phyloP scores from a whole-genome alignment of 2,797 vertebrate species.

The Gadopsis marmoratus region DNA sequence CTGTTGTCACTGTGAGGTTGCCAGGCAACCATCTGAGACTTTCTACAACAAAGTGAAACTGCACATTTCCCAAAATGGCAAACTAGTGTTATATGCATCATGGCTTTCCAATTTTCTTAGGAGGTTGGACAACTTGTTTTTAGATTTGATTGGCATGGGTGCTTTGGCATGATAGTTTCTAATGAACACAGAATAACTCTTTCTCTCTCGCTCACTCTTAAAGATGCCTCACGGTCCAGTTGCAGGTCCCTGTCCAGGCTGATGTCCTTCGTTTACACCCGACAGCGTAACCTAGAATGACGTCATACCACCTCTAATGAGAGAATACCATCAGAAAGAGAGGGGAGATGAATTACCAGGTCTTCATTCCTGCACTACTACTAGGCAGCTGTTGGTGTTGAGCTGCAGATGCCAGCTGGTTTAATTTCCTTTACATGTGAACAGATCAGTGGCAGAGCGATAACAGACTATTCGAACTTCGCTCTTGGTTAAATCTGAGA shows the following conservation, averaged over 20 bases:
- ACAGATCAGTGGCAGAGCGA: background rate
- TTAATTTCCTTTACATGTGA: slow-evolving; percentile 1
- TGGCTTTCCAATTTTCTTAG: background rate
- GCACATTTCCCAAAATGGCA: background rate
- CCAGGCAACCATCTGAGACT: background rate
- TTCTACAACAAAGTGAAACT: background rate
- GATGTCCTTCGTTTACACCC: background rate
- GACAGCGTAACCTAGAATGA: background rate
- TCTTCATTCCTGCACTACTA: no score
- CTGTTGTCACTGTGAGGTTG: slow-evolving; percentile 5
- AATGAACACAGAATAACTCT: no score
- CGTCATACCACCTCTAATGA: background rate
- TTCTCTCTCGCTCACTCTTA: background rate
- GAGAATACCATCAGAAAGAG: background rate
- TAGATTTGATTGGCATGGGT: background rate
- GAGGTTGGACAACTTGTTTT: background rate
- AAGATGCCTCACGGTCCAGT: background rate
- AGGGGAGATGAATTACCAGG: background rate
- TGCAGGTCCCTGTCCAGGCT: background rate
- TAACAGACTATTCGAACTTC: slow-evolving; percentile 14
- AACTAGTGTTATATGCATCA: background rate
- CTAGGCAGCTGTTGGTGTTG: background rate
- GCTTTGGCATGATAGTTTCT: background rate
- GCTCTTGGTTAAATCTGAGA: slow-evolving; percentile 27
- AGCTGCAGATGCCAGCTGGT: background rate